Conservation (phyloP, 2,797 vertebrate genomes). For the Picus viridis region DNA sequence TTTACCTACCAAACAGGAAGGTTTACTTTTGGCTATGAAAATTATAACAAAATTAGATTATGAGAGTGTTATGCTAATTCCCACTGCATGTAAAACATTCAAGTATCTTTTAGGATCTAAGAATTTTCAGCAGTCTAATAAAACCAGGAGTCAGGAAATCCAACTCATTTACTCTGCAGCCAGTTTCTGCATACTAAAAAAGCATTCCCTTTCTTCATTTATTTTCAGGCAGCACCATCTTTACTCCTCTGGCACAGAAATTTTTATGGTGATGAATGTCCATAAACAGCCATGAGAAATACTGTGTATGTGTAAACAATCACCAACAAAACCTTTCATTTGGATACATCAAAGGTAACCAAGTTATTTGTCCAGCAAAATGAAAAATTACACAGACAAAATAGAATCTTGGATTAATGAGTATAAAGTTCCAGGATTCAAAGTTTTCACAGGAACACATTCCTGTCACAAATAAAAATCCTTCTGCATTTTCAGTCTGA, state of each 20-base stretch:
- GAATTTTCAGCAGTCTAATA: neutral
- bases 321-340: constrained; percentile 50
- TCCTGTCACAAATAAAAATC: neutral
- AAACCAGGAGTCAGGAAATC: neutral
- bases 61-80: neutral
- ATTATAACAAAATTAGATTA: neutral
- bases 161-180: neutral
- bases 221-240: neutral
- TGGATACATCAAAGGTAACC: constrained; percentile 43
- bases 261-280: constrained; percentile 13
- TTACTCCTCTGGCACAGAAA: neutral
- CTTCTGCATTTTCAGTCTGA: neutral
- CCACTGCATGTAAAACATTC: neutral
- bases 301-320: constrained; percentile 12
- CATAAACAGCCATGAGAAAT: constrained; percentile 47
- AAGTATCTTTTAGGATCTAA: neutral
- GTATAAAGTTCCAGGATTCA: neutral
- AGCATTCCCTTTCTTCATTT: neutral
- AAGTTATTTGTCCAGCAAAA: constrained; percentile 3
- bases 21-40: neutral
- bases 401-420: constrained; percentile 19
- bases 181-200: neutral
- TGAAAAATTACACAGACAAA: neutral
- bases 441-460: neutral
- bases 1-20: neutral